Evolutionary conservation across 1,140 invertebrate genomes (phyloP).

Genomic region (Tetragonula clypearis): DNA sequence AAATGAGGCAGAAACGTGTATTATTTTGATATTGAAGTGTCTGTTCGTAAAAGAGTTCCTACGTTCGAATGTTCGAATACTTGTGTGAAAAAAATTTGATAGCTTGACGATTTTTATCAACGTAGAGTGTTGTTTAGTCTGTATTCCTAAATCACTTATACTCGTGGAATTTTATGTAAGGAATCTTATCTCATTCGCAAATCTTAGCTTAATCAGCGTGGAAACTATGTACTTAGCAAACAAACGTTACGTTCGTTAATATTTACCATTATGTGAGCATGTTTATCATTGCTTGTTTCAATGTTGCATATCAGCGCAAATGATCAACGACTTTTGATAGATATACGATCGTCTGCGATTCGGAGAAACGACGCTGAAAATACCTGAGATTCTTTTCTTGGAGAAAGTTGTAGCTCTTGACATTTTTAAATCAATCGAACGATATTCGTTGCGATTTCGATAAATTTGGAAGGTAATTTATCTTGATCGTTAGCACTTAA

Average conservation of each 20-base stretch:
- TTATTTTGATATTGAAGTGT: too few species aligned
- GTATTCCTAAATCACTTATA: not conserved
- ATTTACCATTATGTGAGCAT: not conserved
- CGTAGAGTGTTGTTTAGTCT: not conserved
- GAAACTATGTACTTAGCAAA: not conserved
- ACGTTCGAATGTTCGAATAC: too few species aligned
- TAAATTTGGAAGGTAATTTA: not conserved
- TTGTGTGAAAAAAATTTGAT: too few species aligned
- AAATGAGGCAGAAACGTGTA: too few species aligned
- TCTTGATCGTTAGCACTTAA: too few species aligned
- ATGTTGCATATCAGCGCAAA: not conserved
- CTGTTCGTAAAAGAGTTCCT: too few species aligned
- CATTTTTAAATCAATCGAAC: not conserved
- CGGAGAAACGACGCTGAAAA: not conserved
- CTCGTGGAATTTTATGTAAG: conserved; percentile 1
- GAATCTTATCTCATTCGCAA: not conserved
- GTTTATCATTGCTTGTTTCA: not conserved
- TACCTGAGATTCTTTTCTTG: not conserved
- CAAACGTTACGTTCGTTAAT: not conserved
- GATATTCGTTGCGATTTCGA: not conserved
- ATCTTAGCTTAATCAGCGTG: not conserved
- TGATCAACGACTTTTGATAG: not conserved
- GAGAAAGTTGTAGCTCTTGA: not conserved
- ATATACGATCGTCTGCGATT: not conserved
- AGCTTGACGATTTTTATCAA: not conserved